These are phyloP conservation scores for Apantesis nais DNA, from an alignment of 2,888 invertebrate species.

Conservation along the genomic window DNA sequence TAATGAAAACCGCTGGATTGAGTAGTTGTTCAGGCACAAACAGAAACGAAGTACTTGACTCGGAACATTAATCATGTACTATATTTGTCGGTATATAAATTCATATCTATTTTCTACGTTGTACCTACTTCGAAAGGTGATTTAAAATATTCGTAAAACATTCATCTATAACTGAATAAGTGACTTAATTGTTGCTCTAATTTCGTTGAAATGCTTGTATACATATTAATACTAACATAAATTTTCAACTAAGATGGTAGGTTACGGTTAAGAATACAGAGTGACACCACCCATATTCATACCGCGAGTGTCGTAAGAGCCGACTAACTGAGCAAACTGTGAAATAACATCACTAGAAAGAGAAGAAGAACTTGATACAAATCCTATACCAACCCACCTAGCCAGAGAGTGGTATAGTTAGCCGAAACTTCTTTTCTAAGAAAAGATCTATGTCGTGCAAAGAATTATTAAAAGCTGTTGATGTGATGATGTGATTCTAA, in stretches of 20 bases:
- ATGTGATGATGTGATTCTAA: not conserved
- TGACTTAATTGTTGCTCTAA: not conserved
- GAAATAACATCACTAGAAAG: too few species aligned
- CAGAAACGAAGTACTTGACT: not conserved
- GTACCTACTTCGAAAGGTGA: not conserved
- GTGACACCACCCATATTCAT: too few species aligned
- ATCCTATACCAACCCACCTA: too few species aligned
- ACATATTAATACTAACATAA: not conserved
- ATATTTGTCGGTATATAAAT: not conserved
- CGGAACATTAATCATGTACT: not conserved
- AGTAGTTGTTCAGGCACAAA: not conserved
- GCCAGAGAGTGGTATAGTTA: too few species aligned
- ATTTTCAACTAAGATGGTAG: not conserved
- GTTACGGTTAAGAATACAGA: too few species aligned
- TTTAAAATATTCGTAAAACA: not conserved
- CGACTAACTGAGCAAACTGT: too few species aligned
- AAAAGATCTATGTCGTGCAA: too few species aligned
- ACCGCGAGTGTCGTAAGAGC: too few species aligned
- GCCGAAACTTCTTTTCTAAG: too few species aligned
- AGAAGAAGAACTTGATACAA: too few species aligned
- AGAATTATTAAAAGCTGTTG: too few species aligned
- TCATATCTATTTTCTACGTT: not conserved
- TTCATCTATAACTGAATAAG: not conserved
- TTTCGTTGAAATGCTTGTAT: not conserved
- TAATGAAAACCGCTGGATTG: not conserved